These are phyloP conservation scores for Callitettix versicolor DNA, from an alignment of 1,140 invertebrate genomes.

Conservation along the genomic window DNA sequence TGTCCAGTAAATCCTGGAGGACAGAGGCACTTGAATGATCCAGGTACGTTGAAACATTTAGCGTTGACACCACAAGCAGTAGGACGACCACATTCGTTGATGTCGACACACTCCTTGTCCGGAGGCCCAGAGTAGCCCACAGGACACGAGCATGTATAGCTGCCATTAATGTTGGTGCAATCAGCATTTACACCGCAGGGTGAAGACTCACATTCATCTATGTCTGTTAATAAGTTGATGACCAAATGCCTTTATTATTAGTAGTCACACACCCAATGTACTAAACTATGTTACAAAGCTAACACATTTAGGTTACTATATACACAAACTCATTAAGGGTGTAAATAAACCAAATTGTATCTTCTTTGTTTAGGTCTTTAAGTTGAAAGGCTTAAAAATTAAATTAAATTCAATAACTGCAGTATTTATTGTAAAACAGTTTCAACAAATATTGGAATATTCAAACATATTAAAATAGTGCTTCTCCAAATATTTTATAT, in stretches of 20 bases:
- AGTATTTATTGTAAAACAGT: too few relatives aligned
- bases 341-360: too few relatives aligned
- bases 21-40: constrained; percentile 64
- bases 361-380: too few relatives aligned
- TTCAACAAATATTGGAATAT: too few relatives aligned
- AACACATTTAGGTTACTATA: too few relatives aligned
- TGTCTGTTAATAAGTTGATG: constrained; percentile 29
- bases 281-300: too few relatives aligned
- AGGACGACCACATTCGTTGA: constrained; percentile 49
- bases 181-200: constrained; percentile 58
- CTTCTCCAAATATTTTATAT: too few relatives aligned
- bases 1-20: constrained; percentile 49
- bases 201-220: constrained; percentile 41
- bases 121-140: constrained; percentile 51
- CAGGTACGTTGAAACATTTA: constrained; percentile 62
- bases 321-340: too few relatives aligned
- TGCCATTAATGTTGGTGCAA: constrained; percentile 63
- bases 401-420: too few relatives aligned
- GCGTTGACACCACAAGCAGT: constrained; percentile 59
- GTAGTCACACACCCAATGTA: background rate
- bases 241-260: constrained; percentile 5
- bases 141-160: constrained; percentile 63
- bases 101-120: constrained; percentile 42
- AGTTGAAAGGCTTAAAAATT: too few relatives aligned
- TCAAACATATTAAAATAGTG: too few relatives aligned